Evolutionary conservation across 1,140 invertebrate species (phyloP).

Genomic region (Drosophila subobscura): DNA sequence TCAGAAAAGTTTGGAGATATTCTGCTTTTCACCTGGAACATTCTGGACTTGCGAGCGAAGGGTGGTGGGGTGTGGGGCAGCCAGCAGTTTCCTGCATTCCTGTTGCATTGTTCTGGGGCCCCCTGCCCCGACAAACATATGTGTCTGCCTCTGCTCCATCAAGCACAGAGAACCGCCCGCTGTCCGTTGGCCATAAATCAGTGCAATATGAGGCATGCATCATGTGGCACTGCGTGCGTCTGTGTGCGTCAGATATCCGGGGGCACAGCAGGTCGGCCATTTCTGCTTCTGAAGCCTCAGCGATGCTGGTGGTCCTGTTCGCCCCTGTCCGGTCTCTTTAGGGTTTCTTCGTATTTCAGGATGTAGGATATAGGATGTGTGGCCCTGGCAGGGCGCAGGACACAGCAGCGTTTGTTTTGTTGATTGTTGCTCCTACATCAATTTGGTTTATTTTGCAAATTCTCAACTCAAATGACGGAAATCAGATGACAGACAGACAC

Average conservation of each 20-base stretch:
- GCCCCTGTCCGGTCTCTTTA: background rate
- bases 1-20: conserved; percentile 32
- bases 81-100: conserved; percentile 20
- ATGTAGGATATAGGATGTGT: conserved; percentile 27
- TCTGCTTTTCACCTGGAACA: conserved; percentile 1
- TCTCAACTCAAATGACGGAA: conserved; percentile 44
- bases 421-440: conserved; percentile 56
- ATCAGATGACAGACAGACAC: conserved; percentile 20
- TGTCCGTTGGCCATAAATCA: conserved; percentile 47
- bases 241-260: conserved; percentile 18
- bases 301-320: conserved; percentile 39
- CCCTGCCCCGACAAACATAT: background rate
- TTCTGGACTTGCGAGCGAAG: background rate
- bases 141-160: conserved; percentile 1
- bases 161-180: conserved; percentile 10
- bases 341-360: conserved; percentile 52
- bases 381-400: background rate
- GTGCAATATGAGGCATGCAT: conserved; percentile 54
- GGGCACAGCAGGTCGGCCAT: conserved; percentile 4
- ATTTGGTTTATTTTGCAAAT: conserved; percentile 62
- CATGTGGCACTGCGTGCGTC: conserved; percentile 15
- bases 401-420: conserved; percentile 12
- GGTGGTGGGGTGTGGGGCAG: background rate
- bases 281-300: conserved; percentile 18
- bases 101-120: conserved; percentile 22